Percentiles rank a stretch among this genome's conserved stretches.
phyloP scores from a whole-genome alignment of 1,140 invertebrate species.

The Ceratosolen fusciceps region DNA sequence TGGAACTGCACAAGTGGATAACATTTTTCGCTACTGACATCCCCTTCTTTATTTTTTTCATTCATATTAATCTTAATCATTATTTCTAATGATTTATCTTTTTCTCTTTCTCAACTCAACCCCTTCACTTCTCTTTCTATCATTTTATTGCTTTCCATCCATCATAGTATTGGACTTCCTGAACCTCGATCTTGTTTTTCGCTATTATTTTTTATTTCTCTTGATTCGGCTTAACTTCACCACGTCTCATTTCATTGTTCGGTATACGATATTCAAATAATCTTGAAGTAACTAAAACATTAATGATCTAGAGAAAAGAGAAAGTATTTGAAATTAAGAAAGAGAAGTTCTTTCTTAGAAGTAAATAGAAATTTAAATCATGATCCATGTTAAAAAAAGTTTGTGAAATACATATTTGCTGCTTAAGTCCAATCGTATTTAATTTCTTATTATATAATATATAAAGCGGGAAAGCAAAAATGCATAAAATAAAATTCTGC shows the following conservation, averaged over 20 bases:
- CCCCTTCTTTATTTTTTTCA: not conserved
- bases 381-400: conserved; percentile 57
- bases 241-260: conserved; percentile 54
- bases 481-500: too few species aligned
- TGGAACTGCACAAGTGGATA: conserved; percentile 57
- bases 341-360: not conserved
- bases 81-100: too few species aligned
- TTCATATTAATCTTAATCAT: too few species aligned
- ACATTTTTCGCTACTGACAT: conserved; percentile 32
- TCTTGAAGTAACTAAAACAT: conserved; percentile 53
- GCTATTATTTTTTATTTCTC: too few species aligned
- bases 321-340: not conserved
- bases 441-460: too few species aligned
- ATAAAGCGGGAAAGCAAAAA: too few species aligned
- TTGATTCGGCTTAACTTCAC: too few species aligned
- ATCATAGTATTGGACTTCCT: conserved; percentile 42
- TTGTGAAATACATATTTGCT: conserved; percentile 54
- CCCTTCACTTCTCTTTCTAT: not conserved
- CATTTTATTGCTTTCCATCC: not conserved
- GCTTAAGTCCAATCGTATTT: not conserved
- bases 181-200: too few species aligned
- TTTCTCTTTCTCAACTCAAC: not conserved
- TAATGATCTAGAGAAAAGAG: conserved; percentile 5
- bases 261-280: conserved; percentile 57
- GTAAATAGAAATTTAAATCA: conserved; percentile 23